Conservation (phyloP, 2,888 invertebrate species). For the Agrochola lota region DNA sequence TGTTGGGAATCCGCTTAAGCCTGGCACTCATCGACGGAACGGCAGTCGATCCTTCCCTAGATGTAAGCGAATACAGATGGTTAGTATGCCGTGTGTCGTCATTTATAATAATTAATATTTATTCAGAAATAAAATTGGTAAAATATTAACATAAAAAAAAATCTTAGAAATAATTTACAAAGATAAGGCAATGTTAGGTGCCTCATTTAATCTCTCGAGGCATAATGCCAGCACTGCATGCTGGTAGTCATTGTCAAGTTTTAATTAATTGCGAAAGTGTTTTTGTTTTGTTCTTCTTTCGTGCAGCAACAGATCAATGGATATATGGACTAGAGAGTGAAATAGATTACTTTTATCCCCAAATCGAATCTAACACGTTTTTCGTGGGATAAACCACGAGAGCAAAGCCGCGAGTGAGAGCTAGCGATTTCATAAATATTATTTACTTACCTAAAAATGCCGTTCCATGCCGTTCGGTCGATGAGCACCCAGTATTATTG, state of each 20-base stretch:
- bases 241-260: too few relatives aligned
- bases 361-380: not conserved
- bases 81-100: too few relatives aligned
- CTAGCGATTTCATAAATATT: too few relatives aligned
- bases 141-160: not conserved
- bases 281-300: not conserved
- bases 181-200: not conserved
- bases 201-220: too few relatives aligned
- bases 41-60: not conserved
- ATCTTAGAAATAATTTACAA: not conserved
- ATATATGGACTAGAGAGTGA: not conserved
- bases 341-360: not conserved
- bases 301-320: not conserved
- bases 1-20: conserved; percentile 75
- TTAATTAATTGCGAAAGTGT: not conserved
- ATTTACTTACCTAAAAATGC: not conserved
- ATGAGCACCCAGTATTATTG: conserved; percentile 35
- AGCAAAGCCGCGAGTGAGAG: not conserved
- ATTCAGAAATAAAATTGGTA: not conserved
- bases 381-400: not conserved
- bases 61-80: not conserved
- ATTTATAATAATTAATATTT: not conserved
- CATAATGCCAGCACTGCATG: not conserved
- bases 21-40: not conserved
- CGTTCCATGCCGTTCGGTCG: conserved; percentile 11